A percentile compares a stretch with the other conserved stretches of the same genome.
Evolutionary conservation across 2,113 vertebrate species (phyloP).

Genomic region (Clarias magur): DNA sequence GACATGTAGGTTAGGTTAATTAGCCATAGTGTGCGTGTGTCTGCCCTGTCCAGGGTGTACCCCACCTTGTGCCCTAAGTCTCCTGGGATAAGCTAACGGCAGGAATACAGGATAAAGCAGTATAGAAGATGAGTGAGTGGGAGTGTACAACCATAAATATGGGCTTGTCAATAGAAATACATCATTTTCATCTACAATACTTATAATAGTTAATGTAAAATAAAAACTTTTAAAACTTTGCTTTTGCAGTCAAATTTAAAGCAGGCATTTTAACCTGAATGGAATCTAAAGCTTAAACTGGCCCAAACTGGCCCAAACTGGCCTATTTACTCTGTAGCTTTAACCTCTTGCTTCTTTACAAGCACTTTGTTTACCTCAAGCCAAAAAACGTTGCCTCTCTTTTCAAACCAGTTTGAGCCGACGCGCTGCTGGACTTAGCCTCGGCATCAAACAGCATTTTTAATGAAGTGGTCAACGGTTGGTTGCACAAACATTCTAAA

Average conservation of each 20-base stretch:
- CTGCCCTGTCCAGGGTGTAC: no score
- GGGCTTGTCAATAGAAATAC: neutral
- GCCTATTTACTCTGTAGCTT: constrained; percentile 3
- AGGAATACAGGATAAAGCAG: no score
- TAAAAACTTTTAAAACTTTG: neutral
- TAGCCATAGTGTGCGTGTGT: no score
- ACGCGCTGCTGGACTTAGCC: constrained; percentile 63
- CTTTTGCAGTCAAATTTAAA: neutral
- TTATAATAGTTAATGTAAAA: neutral
- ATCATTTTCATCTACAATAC: neutral
- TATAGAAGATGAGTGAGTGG: no score
- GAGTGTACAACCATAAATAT: neutral
- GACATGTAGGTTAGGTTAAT: no score
- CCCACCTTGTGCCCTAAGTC: no score
- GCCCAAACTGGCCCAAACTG: neutral
- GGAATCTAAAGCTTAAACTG: neutral
- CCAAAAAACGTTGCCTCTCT: constrained; percentile 60
- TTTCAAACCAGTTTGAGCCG: constrained; percentile 77
- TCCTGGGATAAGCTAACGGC: no score
- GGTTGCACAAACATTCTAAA: constrained; percentile 82
- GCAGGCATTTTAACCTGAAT: neutral
- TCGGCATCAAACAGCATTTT: constrained; percentile 79
- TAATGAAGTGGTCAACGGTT: constrained; percentile 79
- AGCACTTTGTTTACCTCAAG: constrained; percentile 60
- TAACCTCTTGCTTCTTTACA: constrained; percentile 25